Conservation (phyloP, 2,113 vertebrate species). For the Pachycephala philippinensis region DNA sequence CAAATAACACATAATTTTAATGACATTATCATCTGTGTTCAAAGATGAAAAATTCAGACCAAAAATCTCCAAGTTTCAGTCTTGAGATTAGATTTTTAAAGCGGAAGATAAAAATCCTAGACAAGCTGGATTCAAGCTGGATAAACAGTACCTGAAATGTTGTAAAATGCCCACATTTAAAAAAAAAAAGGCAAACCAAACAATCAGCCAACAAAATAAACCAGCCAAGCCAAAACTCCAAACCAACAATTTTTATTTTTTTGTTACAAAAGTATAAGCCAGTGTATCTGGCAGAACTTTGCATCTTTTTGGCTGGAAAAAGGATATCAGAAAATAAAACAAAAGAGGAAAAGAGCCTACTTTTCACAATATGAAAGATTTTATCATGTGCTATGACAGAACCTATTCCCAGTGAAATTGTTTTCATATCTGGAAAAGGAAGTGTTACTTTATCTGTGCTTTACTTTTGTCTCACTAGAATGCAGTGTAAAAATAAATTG, state of each 20-base stretch:
- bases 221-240: neutral
- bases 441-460: neutral
- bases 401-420: neutral
- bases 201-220: neutral
- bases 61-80: neutral
- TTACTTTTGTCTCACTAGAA: neutral
- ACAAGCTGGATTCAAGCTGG: neutral
- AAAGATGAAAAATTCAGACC: neutral
- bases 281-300: neutral
- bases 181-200: neutral
- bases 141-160: neutral
- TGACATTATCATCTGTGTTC: neutral
- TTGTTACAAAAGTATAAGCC: neutral
- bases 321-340: neutral
- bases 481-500: neutral
- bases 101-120: neutral
- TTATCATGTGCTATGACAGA: neutral
- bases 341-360: neutral
- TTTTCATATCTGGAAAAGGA: neutral
- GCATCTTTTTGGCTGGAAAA: neutral
- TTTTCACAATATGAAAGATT: neutral
- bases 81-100: neutral
- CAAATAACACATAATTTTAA: neutral
- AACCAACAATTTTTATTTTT: neutral
- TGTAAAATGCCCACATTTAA: neutral